A percentile compares a stretch with the other conserved stretches of the same genome.
Conservation (phyloP, 2,888 invertebrate species). For the Drosophila kuntzei region DNA sequence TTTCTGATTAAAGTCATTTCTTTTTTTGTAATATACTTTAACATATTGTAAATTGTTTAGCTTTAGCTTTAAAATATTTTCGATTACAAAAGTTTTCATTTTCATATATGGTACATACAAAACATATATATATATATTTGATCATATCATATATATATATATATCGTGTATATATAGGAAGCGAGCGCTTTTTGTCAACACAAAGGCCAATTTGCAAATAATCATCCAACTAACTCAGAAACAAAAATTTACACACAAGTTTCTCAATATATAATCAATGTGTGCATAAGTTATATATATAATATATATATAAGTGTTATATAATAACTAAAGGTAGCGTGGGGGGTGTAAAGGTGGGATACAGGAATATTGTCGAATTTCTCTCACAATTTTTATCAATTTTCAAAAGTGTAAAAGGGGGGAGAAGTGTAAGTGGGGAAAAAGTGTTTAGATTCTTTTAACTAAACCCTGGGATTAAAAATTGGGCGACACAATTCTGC, state of each 20-base stretch:
- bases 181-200: slow-evolving; percentile 86
- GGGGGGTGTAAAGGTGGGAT: slow-evolving; percentile 18
- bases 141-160: slow-evolving; percentile 22
- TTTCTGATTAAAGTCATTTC: slow-evolving; percentile 74
- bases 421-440: slow-evolving; percentile 1
- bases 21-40: slow-evolving; percentile 21
- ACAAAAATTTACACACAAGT: slow-evolving; percentile 80
- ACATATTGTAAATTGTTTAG: slow-evolving; percentile 39
- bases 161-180: slow-evolving; percentile 49
- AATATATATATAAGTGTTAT: slow-evolving; percentile 24
- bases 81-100: slow-evolving; percentile 44
- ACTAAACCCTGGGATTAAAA: slow-evolving; percentile 19
- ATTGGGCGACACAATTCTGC: slow-evolving; percentile 44
- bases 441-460: slow-evolving; percentile 20
- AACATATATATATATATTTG: slow-evolving; percentile 27
- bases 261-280: slow-evolving; percentile 45
- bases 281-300: slow-evolving; percentile 32
- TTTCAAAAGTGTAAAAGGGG: slow-evolving; percentile 33
- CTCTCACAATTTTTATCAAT: slow-evolving; percentile 3
- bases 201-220: slow-evolving; percentile 86
- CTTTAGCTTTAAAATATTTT: slow-evolving; percentile 35
- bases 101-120: slow-evolving; percentile 26
- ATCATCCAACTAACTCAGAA: slow-evolving; percentile 86
- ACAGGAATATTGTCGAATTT: slow-evolving; percentile 5
- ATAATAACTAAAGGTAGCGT: slow-evolving; percentile 28